Base-by-base conservation (phyloP, 2,113 vertebrate genomes). In the Silurus meridionalis region DNA sequence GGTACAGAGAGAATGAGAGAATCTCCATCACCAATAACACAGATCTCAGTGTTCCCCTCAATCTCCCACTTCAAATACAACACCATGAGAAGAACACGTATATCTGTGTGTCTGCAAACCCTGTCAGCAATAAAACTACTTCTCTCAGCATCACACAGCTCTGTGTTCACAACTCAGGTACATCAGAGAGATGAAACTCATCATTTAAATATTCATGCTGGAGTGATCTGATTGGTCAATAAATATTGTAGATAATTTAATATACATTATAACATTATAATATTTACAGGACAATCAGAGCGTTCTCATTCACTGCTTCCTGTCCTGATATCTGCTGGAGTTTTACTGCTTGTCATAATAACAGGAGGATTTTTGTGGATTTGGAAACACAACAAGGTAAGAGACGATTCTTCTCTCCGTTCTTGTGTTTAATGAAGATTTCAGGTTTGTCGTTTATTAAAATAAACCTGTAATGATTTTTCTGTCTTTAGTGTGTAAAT, bases 361-460 rank as follows among this genome's bases (percentile, higher is more conserved):
- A 50, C 21, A 37, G 28, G 28, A 2, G 7, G 17, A 55, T 1
- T 4, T 25, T 61, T 66, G 37, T 82, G 80, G 2, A 13, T 82
- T 82, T 19, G 48, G 13, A 67, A 53, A 23, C 52, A 66, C 23
- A 82, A 52, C 6, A 82, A 82, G 80, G 80, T 15, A 53, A 67
- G 61, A 67, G 67, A 52, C 13, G 4, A 5, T 17, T 52, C 17
- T 63, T 48, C 21, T 25, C 28, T 67, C 28, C 25, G 46, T 25
- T 67, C 1, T 4, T 25, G 14, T 67, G 48, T 82, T 61, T 48
- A 37, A 7, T 37, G 8, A 8, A 79, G 14, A 23, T 11, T 63
- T 3, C 3, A 0, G 3, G 1, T 57, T 57, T 57, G 0, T 1
- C 3, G 77, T 46, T 61, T 61, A 21, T 1, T 13, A n/a, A 0